These are phyloP conservation scores for Pachymerium ferrugineum DNA, from an alignment of 2,888 invertebrate genomes.

Conservation along the genomic window DNA sequence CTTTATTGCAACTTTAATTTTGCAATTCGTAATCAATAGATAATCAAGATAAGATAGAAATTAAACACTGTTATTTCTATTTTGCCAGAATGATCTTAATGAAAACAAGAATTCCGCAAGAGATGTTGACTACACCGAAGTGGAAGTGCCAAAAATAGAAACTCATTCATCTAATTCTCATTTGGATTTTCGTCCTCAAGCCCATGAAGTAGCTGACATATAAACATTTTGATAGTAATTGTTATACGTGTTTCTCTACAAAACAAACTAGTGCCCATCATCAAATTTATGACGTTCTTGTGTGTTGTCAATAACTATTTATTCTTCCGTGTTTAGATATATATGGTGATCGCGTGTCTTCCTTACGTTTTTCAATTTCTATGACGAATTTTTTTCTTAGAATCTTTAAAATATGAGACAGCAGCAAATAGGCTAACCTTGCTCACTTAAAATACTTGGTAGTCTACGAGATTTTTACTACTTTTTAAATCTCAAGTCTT, in stretches of 20 bases:
- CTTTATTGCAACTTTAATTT: too few species aligned
- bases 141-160: constrained; percentile 43
- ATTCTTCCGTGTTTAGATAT: background rate
- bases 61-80: constrained; percentile 14
- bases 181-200: constrained; percentile 37
- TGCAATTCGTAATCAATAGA: too few species aligned
- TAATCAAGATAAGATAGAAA: constrained; percentile 44
- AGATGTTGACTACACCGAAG: constrained; percentile 46
- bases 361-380: too few species aligned
- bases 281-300: background rate
- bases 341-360: background rate
- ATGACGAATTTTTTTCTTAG: too few species aligned
- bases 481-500: too few species aligned
- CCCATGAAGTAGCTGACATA: constrained; percentile 38
- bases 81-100: constrained; percentile 31
- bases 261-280: too few species aligned
- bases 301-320: background rate
- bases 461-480: too few species aligned
- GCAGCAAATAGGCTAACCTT: too few species aligned
- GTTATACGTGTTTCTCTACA: too few species aligned
- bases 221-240: constrained; percentile 30
- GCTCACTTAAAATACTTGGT: too few species aligned
- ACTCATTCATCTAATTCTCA: background rate
- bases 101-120: constrained; percentile 34
- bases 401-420: too few species aligned